Percentiles rank a stretch among this genome's conserved stretches.
Evolutionary conservation across 2,888 invertebrate species (phyloP).

Genomic region (Acanthosepion lycidas): DNA sequence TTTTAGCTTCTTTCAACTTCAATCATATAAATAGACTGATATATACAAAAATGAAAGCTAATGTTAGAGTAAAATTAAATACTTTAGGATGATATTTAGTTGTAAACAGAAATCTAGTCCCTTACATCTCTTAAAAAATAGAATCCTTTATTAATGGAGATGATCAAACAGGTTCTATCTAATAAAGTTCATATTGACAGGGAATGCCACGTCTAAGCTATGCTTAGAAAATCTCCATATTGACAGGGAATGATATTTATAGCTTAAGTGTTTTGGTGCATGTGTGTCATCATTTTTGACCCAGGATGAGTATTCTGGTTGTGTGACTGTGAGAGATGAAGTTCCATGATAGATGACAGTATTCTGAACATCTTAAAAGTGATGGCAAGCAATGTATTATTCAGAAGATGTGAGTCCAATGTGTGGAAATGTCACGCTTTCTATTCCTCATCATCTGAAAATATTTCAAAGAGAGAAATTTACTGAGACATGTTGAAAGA

Average conservation of each 20-base stretch:
- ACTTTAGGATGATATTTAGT: not conserved
- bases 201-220: not conserved
- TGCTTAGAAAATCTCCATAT: not conserved
- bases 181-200: not conserved
- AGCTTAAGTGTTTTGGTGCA: not conserved
- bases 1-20: not conserved
- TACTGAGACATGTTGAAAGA: constrained; percentile 2
- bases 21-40: not conserved
- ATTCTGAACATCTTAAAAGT: not conserved
- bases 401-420: not conserved
- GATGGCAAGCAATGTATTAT: not conserved
- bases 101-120: not conserved
- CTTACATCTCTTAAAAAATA: not conserved
- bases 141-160: not conserved
- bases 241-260: not conserved
- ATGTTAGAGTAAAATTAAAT: not conserved
- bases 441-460: not conserved
- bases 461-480: constrained; percentile 33
- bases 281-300: not conserved
- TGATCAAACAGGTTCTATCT: not conserved
- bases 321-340: not conserved
- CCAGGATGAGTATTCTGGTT: not conserved
- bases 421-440: constrained; percentile 9
- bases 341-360: not conserved
- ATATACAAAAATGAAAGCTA: not conserved